Percentiles rank a stretch among this genome's conserved stretches.
phyloP scores from a whole-genome alignment of 2,888 invertebrate species.

The Petrolisthes manimaculis region DNA sequence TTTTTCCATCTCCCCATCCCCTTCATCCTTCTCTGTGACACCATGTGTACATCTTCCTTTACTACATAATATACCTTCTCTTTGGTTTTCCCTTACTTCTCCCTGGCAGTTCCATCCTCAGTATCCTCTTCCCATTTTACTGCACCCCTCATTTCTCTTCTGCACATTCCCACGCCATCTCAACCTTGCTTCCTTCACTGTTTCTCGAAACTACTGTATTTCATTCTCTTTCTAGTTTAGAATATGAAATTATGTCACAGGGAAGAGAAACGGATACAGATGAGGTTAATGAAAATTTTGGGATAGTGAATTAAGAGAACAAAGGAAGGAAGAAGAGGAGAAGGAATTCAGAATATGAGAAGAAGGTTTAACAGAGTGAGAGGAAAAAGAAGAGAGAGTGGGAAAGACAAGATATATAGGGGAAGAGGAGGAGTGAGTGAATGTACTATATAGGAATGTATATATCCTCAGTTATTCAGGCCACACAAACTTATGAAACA shows the following conservation, averaged over 20 bases:
- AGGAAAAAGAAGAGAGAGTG: background rate
- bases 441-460: background rate
- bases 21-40: background rate
- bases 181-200: background rate
- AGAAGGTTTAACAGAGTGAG: background rate
- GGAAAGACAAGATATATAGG: background rate
- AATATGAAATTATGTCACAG: background rate
- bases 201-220: background rate
- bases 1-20: background rate
- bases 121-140: background rate
- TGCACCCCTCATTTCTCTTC: background rate
- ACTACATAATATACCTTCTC: background rate
- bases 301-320: background rate
- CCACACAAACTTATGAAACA: background rate
- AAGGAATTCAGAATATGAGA: background rate
- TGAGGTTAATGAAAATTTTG: background rate
- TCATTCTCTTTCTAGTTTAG: background rate
- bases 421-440: constrained; percentile 6
- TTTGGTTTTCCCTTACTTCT: background rate
- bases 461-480: background rate
- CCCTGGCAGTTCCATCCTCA: background rate
- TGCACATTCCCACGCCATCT: background rate
- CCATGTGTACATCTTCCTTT: background rate
- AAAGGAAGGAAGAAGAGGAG: background rate
- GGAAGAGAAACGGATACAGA: background rate